Conservation (phyloP, 2,113 vertebrate genomes). For the Hydropotes inermis region DNA sequence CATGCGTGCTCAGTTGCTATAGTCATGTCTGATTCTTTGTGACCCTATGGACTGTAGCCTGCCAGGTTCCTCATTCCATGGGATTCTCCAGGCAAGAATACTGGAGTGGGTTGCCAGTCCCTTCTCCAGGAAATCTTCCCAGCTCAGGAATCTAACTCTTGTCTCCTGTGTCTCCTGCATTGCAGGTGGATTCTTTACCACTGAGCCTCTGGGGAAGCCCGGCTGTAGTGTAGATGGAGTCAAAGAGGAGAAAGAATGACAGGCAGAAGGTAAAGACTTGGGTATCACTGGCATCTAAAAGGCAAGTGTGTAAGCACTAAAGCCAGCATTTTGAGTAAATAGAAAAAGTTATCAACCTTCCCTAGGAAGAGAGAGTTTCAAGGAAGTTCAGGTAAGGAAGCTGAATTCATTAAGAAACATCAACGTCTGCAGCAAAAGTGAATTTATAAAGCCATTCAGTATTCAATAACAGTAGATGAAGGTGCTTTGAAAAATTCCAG, state of each 20-base stretch:
- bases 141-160: neutral
- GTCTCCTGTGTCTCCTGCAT: neutral
- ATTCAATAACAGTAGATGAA: neutral
- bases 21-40: neutral
- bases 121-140: neutral
- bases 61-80: neutral
- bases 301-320: neutral
- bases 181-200: neutral
- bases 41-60: neutral
- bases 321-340: neutral
- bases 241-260: neutral
- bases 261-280: neutral
- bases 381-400: neutral
- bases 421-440: neutral
- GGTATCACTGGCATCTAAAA: neutral
- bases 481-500: neutral
- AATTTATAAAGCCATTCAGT: neutral
- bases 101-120: neutral
- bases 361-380: neutral
- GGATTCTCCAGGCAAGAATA: neutral
- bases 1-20: neutral
- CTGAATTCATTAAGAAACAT: neutral
- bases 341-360: neutral
- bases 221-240: neutral
- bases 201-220: neutral